phyloP scores from a whole-genome alignment of 1,140 invertebrate genomes.

The Hormaphis cornu region DNA sequence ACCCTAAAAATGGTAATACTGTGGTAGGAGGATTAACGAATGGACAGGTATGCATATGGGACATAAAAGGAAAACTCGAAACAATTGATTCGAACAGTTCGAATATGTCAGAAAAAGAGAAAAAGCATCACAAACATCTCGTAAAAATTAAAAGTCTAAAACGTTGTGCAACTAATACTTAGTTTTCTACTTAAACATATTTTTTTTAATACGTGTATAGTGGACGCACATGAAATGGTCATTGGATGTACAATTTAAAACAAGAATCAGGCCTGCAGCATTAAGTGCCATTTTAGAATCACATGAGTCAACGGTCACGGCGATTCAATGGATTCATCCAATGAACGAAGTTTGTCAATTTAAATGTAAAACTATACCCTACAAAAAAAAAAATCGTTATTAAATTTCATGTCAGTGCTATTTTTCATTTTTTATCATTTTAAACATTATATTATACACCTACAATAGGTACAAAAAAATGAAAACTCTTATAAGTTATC shows the following conservation, averaged over 20 bases:
- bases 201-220: neutral
- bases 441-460: too few species aligned
- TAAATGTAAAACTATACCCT: too few species aligned
- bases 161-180: neutral
- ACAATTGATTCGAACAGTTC: neutral
- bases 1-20: slow-evolving; percentile 9
- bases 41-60: slow-evolving; percentile 18
- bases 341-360: neutral
- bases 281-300: neutral
- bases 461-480: too few species aligned
- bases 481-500: too few species aligned
- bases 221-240: slow-evolving; percentile 19
- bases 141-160: neutral
- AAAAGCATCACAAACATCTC: neutral
- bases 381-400: too few species aligned
- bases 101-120: neutral
- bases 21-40: slow-evolving; percentile 16
- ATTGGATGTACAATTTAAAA: neutral
- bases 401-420: too few species aligned
- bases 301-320: neutral
- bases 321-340: slow-evolving; percentile 22
- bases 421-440: too few species aligned
- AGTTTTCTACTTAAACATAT: neutral
- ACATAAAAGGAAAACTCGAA: slow-evolving; percentile 17
- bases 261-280: slow-evolving; percentile 2